Evolutionary conservation across 2,888 invertebrate species (phyloP), one percentile per base, ranked within the genome.

Genomic region (Eupithecia inturbata): DNA sequence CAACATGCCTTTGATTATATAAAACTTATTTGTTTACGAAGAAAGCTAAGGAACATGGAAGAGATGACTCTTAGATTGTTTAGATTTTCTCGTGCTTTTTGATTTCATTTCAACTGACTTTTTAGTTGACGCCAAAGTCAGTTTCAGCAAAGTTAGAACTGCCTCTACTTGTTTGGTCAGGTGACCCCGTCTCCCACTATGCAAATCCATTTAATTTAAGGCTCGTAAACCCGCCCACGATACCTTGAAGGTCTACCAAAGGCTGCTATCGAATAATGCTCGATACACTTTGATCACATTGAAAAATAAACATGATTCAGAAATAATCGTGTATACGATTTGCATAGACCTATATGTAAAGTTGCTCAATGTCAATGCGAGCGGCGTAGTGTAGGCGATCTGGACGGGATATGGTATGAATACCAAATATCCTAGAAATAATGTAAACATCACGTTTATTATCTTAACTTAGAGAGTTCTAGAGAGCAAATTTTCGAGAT

Each of bases 121-220:
- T 53, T 22, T 10, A 3, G n/a, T 53, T 53, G 22, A 53, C n/a
- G 9, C 10, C 49, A 53, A 53, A 10, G n/a, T 62, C 31, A n/a
- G n/a, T n/a, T n/a, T n/a, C n/a, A n/a, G n/a, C n/a, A n/a, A n/a
- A n/a, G n/a, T 14, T 57, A 62, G 19, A 62, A 31, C 31, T 31
- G 77, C 63, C 28, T 39, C 66, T 77, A 75, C 22, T 57, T 76
- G 74, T 82, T 80, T 80, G 72, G 78, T 75, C 77, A 80, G 77
- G 78, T 81, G 82, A 82, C 82, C 82, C 78, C 77, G 80, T 78
- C 77, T 62, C 67, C 77, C 79, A 74, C 73, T 79, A 80, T 82
- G 78, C 78, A 77, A 82, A 85, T 80, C 75, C 14, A 67, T 74
- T 77, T 75, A 75, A 75, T 76, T 67, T 74, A 74, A 78, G 76